These are phyloP conservation scores for Idaea straminata DNA, from an alignment of 2,888 invertebrate genomes.

Conservation along the genomic window DNA sequence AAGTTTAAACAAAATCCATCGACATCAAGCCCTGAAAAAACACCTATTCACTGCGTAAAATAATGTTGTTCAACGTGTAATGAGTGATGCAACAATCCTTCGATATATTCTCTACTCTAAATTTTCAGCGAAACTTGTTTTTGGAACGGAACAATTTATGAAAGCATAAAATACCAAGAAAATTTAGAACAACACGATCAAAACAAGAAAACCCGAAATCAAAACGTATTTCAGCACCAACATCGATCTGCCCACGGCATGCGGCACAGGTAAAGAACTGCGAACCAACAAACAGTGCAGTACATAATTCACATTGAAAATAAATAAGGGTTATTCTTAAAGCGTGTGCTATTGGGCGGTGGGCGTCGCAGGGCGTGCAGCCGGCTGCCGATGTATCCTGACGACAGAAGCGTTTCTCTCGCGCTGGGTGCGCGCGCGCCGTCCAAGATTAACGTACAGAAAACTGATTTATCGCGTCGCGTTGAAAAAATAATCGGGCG, in stretches of 20 bases:
- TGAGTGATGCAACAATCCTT: not conserved
- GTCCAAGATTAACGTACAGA: slow-evolving; percentile 65
- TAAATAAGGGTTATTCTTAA: slow-evolving; percentile 49
- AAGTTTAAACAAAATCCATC: not conserved
- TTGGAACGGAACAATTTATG: slow-evolving; percentile 9
- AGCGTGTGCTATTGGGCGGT: slow-evolving; percentile 55
- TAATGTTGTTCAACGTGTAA: slow-evolving; percentile 1
- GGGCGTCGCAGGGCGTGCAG: slow-evolving; percentile 52
- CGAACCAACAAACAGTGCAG: slow-evolving; percentile 45
- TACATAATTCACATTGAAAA: slow-evolving; percentile 56
- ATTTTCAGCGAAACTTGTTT: slow-evolving; percentile 2
- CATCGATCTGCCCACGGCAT: slow-evolving; percentile 32
- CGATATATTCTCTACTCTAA: not conserved
- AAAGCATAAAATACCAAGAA: slow-evolving; percentile 15
- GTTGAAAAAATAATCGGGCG: slow-evolving; percentile 76
- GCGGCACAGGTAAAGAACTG: slow-evolving; percentile 36
- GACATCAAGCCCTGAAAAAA: not conserved
- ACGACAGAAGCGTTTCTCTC: slow-evolving; percentile 86
- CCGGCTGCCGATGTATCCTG: slow-evolving; percentile 81
- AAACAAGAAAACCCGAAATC: slow-evolving; percentile 37
- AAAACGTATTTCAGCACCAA: slow-evolving; percentile 42
- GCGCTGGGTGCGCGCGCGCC: slow-evolving; percentile 70
- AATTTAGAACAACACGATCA: slow-evolving; percentile 20
- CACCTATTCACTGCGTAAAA: not conserved
- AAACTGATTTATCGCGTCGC: slow-evolving; percentile 78